These are phyloP conservation scores for Allobates femoralis DNA, from an alignment of 2,797 vertebrate species.

Conservation along the genomic window DNA sequence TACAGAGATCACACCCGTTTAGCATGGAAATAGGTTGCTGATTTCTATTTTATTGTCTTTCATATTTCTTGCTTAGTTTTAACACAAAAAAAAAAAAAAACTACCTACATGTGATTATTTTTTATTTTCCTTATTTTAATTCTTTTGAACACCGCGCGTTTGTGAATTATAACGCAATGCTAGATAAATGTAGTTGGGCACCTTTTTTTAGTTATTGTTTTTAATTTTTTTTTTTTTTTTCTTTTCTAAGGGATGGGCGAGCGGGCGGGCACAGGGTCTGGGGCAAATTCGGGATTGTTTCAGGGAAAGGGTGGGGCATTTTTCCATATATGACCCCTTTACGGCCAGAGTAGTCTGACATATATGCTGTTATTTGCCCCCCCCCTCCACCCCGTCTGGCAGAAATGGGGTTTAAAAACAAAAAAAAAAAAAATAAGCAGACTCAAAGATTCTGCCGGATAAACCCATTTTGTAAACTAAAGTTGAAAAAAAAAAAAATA, in stretches of 20 bases:
- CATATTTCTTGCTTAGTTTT: slow-evolving; percentile 79
- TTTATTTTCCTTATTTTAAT: slow-evolving; percentile 65
- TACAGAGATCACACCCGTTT: slow-evolving; percentile 74
- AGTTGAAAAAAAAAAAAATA: slow-evolving; percentile 63
- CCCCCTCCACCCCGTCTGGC: too few species aligned
- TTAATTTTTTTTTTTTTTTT: slow-evolving; percentile 64
- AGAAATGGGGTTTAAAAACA: slow-evolving; percentile 54
- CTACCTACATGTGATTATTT: slow-evolving; percentile 75
- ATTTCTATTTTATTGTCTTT: slow-evolving; percentile 75
- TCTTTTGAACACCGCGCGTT: slow-evolving; percentile 74
- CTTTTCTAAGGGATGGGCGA: slow-evolving; percentile 54
- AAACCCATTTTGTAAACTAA: slow-evolving; percentile 83
- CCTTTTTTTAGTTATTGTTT: slow-evolving; percentile 81
- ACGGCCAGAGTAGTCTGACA: slow-evolving; percentile 50
- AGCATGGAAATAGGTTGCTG: slow-evolving; percentile 84
- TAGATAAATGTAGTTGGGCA: slow-evolving; percentile 92
- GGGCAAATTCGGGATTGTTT: slow-evolving; percentile 50
- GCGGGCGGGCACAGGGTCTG: slow-evolving; percentile 56
- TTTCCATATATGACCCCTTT: slow-evolving; percentile 57
- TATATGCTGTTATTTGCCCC: slow-evolving; percentile 58
- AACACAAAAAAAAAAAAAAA: slow-evolving; percentile 70
- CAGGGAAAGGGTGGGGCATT: slow-evolving; percentile 39
- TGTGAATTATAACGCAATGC: slow-evolving; percentile 90
- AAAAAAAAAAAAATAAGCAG: slow-evolving; percentile 38
- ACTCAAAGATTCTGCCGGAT: slow-evolving; percentile 59